Percentiles rank a stretch among this genome's conserved stretches.
These are phyloP conservation scores for Anolis sagrei DNA, from an alignment of 2,113 vertebrate genomes.

Conservation along the genomic window DNA sequence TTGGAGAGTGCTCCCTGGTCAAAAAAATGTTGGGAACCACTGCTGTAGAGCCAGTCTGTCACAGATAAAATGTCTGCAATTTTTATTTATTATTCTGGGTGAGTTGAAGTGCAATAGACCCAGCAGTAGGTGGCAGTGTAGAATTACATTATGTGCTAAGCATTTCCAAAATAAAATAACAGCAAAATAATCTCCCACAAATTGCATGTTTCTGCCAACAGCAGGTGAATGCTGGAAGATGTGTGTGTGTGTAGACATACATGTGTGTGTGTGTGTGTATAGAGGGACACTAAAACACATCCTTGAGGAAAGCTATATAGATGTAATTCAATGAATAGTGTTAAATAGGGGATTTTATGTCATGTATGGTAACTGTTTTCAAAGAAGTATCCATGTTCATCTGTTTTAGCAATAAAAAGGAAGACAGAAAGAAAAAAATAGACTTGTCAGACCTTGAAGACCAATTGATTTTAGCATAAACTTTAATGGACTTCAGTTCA, in stretches of 20 bases:
- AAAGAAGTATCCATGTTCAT: too few species aligned
- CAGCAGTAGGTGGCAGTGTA: constrained; percentile 32
- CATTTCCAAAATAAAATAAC: neutral
- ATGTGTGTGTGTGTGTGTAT: too few species aligned
- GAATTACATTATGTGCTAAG: neutral
- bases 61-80: neutral
- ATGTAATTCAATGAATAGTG: neutral
- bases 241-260: too few species aligned
- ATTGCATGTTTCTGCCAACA: neutral
- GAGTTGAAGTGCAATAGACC: neutral
- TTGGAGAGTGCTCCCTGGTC: too few species aligned
- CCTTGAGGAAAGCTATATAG: neutral
- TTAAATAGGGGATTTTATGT: neutral
- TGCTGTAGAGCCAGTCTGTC: neutral
- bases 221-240: neutral
- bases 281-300: neutral
- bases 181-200: neutral
- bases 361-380: too few species aligned
- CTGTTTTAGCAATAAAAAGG: too few species aligned
- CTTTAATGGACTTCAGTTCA: too few species aligned
- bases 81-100: neutral
- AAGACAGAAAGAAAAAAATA: too few species aligned
- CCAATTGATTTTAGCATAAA: too few species aligned
- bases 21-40: too few species aligned
- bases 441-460: too few species aligned